Evolutionary conservation across 2,888 invertebrate genomes (phyloP).

Genomic region (Dryococelus australis): DNA sequence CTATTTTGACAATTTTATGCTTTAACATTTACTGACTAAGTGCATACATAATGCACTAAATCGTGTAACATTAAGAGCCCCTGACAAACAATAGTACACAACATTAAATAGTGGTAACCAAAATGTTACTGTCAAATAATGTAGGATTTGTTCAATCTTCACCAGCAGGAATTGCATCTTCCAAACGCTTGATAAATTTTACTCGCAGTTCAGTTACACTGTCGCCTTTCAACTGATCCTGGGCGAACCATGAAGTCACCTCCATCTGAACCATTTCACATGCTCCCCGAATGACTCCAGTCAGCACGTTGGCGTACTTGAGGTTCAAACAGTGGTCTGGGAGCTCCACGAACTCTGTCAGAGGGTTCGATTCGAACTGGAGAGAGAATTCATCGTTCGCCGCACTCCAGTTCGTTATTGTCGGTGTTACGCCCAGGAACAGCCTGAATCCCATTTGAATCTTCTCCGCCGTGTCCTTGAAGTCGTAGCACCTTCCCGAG

Average conservation of each 20-base stretch:
- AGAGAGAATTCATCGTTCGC: slow-evolving; percentile 97
- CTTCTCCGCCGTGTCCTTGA: slow-evolving; percentile 96
- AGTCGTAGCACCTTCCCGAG: slow-evolving; percentile 90
- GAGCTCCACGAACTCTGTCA: slow-evolving; percentile 96
- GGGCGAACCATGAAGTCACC: slow-evolving; percentile 91
- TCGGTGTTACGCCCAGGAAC: slow-evolving; percentile 91
- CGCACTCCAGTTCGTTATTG: slow-evolving; percentile 93
- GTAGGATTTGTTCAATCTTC: slow-evolving; percentile 77
- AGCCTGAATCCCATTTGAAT: slow-evolving; percentile 76
- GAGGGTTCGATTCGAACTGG: slow-evolving; percentile 92
- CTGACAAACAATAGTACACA: no score
- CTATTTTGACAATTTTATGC: no score
- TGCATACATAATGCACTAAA: no score
- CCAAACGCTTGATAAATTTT: slow-evolving; percentile 92
- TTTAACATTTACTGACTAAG: no score
- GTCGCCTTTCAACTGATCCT: slow-evolving; percentile 96
- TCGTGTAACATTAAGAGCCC: no score
- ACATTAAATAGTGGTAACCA: no score
- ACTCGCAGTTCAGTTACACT: slow-evolving; percentile 91
- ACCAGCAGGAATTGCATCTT: slow-evolving; percentile 97
- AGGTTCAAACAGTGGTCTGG: slow-evolving; percentile 83
- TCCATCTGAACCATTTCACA: slow-evolving; percentile 98
- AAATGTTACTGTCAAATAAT: no score
- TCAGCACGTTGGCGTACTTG: slow-evolving; percentile 91
- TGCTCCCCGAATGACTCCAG: slow-evolving; percentile 91